These are phyloP conservation scores for Streptopelia turtur DNA, from an alignment of 2,797 vertebrate species.

Conservation along the genomic window DNA sequence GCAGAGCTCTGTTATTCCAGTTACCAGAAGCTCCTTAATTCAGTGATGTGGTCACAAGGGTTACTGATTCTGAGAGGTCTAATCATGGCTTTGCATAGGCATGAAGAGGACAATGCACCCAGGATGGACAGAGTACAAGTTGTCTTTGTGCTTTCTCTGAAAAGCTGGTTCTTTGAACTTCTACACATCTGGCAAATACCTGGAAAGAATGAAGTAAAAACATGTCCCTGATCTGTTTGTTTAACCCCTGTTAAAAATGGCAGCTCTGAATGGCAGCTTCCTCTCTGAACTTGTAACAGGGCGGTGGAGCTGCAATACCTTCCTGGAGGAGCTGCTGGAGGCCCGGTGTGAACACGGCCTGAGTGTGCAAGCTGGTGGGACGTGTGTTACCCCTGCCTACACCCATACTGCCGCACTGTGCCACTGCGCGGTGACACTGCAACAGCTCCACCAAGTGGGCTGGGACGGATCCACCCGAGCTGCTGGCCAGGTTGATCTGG, in stretches of 20 bases:
- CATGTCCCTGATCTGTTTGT: background rate
- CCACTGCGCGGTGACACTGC: accelerated
- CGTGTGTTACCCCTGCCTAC: accelerated
- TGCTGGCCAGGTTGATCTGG: background rate
- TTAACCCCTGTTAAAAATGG: background rate
- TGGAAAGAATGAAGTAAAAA: background rate
- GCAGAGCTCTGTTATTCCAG: background rate
- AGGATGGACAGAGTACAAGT: background rate
- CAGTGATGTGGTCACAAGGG: accelerated
- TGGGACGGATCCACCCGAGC: background rate
- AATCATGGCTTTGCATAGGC: background rate
- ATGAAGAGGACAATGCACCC: background rate
- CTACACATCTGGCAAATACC: background rate
- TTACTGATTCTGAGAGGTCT: background rate
- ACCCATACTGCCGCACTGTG: accelerated
- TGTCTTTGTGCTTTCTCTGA: background rate
- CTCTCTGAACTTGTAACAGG: background rate
- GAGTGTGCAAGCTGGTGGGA: accelerated
- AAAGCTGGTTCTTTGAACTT: background rate
- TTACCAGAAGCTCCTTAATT: background rate
- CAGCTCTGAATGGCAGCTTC: background rate
- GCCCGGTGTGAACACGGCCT: accelerated
- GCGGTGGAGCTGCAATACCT: accelerated
- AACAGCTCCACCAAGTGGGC: background rate
- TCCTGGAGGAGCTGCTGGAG: accelerated